Conservation (phyloP, 2,888 invertebrate genomes). For the Tiliacea citrago region DNA sequence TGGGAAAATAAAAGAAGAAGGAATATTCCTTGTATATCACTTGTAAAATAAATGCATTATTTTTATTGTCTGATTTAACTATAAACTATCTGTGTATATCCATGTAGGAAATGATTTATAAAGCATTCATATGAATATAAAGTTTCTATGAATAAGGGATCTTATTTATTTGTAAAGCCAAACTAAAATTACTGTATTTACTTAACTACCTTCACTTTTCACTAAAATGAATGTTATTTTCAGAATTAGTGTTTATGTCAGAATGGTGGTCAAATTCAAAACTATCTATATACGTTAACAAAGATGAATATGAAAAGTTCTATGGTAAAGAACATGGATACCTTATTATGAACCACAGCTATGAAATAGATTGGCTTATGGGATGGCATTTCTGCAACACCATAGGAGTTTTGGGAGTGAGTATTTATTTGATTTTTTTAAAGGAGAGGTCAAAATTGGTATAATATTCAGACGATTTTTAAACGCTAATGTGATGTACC, state of each 20-base stretch:
- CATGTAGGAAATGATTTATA: background rate
- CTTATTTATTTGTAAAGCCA: background rate
- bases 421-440: constrained; percentile 68
- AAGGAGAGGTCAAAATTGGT: too few species aligned
- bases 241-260: constrained; percentile 97
- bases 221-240: constrained; percentile 67
- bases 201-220: background rate
- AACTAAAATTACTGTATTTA: background rate
- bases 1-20: background rate
- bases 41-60: background rate
- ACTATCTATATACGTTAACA: constrained; percentile 94
- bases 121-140: background rate
- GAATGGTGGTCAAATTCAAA: constrained; percentile 98
- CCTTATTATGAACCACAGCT: constrained; percentile 98
- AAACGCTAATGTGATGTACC: too few species aligned
- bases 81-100: background rate
- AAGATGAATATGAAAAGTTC: constrained; percentile 94
- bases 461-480: too few species aligned
- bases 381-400: constrained; percentile 98
- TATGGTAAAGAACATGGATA: constrained; percentile 97
- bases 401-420: constrained; percentile 95
- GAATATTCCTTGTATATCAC: background rate
- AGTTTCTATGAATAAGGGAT: background rate
- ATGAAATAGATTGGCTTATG: constrained; percentile 98
- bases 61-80: background rate